Base-by-base conservation (phyloP, 1,140 invertebrate species). In the Coptotermes formosanus region DNA sequence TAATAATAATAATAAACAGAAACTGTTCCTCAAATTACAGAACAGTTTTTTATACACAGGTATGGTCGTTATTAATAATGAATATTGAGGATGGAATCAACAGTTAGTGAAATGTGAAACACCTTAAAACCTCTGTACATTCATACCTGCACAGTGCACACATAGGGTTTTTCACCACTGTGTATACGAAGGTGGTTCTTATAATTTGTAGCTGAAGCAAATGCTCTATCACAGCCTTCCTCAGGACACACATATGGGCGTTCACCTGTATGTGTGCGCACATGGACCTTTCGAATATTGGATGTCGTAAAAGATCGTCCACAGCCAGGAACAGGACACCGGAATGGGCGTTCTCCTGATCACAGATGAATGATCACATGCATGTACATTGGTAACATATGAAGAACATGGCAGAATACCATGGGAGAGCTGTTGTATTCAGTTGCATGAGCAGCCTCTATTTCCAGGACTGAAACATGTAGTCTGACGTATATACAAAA, bases 191-290 rank as follows among this genome's bases (percentile, higher is more conserved):
- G 90, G 87, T 94, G 93, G 89, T 95, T 95, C 89, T 95, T 95
- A 87, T 94, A 95, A 90, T 95, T 95, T 6, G 94, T 95, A 12
- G 94, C 94, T 64, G 94, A 94, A 9, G 95, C 93, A 90, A 96
- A 94, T 7, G 92, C 91, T 89, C 92, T 93, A 3, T 91, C 91
- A 89, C 95, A 96, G 91, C 89, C 91, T 7, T 92, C 91, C 48
- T 94, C 90, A 19, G 91, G 91, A 88, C 94, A 95, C 86, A 92
- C 91, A 88, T 94, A 94, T 3, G 95, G 94, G 85, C 93, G 92
- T 89, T 95, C 94, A 48, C 94, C 92, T 82, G 91, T 92, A 88
- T 92, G 92, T 83, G 91, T 91, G 43, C 91, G 89, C 75, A 90
- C 88, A 88, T 93, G 92, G 21, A 95, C 94, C 91, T 95, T 95